phyloP scores from a whole-genome alignment of 2,888 invertebrate genomes.

The Leptura quadrifasciata region DNA sequence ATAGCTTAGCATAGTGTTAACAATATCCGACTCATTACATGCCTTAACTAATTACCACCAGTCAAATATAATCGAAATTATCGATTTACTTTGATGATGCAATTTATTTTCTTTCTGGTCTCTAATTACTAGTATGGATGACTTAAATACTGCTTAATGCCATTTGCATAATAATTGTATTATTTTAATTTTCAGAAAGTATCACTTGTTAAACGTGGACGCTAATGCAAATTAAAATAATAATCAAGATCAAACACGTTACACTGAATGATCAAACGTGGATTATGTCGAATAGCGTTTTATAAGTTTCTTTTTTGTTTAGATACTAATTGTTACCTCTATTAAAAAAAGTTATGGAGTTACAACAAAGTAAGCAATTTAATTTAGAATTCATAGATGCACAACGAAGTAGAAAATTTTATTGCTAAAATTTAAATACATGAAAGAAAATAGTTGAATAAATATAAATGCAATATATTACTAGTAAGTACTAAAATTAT shows the following conservation, averaged over 20 bases:
- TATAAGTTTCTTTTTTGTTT: too few species aligned
- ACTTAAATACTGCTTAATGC: conserved; percentile 2
- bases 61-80: conserved; percentile 3
- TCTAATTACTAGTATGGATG: not conserved
- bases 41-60: not conserved
- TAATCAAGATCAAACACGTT: not conserved
- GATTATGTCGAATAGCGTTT: too few species aligned
- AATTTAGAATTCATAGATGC: not conserved
- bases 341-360: not conserved
- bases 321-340: not conserved
- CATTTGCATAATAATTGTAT: not conserved
- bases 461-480: not conserved
- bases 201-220: not conserved
- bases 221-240: not conserved
- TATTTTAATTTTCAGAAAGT: not conserved
- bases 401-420: conserved; percentile 10
- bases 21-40: not conserved
- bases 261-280: not conserved
- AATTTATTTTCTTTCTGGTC: not conserved
- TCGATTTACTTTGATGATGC: not conserved
- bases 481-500: not conserved
- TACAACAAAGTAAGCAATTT: not conserved
- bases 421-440: not conserved
- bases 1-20: not conserved
- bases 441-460: not conserved